phyloP scores from a whole-genome alignment of 2,113 vertebrate genomes.

The Diphyllodes magnificus region DNA sequence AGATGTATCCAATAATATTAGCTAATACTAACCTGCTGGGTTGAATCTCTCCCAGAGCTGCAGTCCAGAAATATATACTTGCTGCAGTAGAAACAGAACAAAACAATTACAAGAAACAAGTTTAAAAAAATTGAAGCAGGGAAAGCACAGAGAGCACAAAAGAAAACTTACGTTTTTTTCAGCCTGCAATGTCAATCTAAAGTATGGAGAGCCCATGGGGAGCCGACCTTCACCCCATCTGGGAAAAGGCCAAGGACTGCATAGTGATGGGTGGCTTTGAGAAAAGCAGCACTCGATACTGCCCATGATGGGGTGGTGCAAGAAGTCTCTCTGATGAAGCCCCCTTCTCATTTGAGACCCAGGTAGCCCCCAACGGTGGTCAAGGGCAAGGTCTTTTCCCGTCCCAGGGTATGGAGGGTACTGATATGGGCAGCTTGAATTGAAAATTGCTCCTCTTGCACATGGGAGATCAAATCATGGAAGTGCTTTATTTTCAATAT shows the following conservation, averaged over 20 bases:
- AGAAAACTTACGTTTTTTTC: neutral
- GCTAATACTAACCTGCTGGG: neutral
- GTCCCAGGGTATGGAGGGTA: neutral
- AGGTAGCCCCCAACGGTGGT: neutral
- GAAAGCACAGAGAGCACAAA: neutral
- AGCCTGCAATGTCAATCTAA: neutral
- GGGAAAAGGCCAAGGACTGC: neutral
- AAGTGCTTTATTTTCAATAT: neutral
- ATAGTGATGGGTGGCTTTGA: neutral
- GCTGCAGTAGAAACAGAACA: neutral
- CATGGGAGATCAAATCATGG: neutral
- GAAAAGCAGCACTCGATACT: rapidly evolving
- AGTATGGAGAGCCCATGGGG: neutral
- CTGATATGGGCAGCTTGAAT: neutral
- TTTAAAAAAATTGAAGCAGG: neutral
- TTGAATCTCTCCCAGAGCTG: slow-evolving; percentile 25
- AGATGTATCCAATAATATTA: neutral
- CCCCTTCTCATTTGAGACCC: neutral
- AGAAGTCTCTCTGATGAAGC: neutral
- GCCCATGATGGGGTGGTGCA: neutral
- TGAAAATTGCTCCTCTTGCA: neutral
- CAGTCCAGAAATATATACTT: neutral
- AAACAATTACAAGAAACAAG: neutral
- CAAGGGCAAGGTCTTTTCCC: neutral
- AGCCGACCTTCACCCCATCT: rapidly evolving